Evolutionary conservation across 2,888 invertebrate species (phyloP).

Genomic region (Stratiomys singularior): DNA sequence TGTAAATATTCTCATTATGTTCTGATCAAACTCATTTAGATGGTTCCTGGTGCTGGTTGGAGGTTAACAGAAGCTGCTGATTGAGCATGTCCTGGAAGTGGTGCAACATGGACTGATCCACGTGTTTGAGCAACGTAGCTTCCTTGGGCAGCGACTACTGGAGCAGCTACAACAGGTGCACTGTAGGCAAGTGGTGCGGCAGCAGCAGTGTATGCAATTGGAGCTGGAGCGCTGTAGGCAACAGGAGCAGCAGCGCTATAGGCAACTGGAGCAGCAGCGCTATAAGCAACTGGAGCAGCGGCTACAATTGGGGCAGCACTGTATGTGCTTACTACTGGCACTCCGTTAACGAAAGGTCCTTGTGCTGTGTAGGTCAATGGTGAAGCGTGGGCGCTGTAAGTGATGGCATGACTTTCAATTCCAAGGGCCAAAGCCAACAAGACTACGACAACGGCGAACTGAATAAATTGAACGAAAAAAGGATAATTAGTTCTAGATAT

Average conservation of each 20-base stretch:
- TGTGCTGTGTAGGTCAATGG: conserved; percentile 51
- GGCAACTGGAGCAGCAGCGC: conserved; percentile 41
- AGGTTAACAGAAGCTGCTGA: conserved; percentile 48
- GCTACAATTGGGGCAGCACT: conserved; percentile 50
- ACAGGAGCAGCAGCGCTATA: conserved; percentile 29
- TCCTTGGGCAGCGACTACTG: conserved; percentile 27
- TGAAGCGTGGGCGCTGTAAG: conserved; percentile 46
- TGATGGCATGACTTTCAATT: conserved; percentile 52
- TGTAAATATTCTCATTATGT: too few relatives aligned
- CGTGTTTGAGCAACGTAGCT: conserved; percentile 63
- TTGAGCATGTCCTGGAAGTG: conserved; percentile 62
- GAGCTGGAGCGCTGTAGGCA: neutral
- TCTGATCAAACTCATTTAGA: conserved; percentile 39
- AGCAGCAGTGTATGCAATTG: neutral
- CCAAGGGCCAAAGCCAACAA: conserved; percentile 55
- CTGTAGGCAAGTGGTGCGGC: too few relatives aligned
- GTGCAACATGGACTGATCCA: conserved; percentile 65
- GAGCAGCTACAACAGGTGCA: conserved; percentile 28
- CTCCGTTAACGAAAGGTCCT: conserved; percentile 54
- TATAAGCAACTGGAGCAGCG: conserved; percentile 34
- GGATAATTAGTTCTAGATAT: too few relatives aligned
- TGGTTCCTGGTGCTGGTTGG: conserved; percentile 43
- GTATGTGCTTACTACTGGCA: conserved; percentile 19
- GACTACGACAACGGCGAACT: conserved; percentile 53
- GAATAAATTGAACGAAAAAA: conserved; percentile 49